Evolutionary conservation across 2,113 vertebrate genomes (phyloP).

Genomic region (Dendropsophus ebraccatus): DNA sequence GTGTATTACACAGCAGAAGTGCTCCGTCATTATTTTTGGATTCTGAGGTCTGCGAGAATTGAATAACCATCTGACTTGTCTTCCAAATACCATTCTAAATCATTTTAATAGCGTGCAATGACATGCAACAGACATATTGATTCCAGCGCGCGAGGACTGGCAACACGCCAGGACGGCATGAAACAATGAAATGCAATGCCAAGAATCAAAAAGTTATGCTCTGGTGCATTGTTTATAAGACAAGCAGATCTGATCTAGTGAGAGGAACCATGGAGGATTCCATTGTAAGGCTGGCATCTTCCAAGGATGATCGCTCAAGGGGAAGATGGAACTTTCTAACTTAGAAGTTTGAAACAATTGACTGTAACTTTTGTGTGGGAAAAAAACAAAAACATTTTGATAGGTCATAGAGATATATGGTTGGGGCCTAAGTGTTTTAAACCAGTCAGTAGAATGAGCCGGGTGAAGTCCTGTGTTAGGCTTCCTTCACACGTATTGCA

Average conservation of each 20-base stretch:
- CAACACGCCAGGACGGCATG: neutral
- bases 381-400: no score
- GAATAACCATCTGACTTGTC: slow-evolving; percentile 25
- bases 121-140: slow-evolving; percentile 40
- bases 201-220: neutral
- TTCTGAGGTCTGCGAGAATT: slow-evolving; percentile 9
- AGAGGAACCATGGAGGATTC: neutral
- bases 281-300: neutral
- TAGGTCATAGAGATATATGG: no score
- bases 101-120: slow-evolving; percentile 39
- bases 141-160: slow-evolving; percentile 3
- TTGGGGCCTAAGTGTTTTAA: no score
- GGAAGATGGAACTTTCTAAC: neutral
- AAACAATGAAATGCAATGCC: neutral
- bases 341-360: no score
- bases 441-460: no score
- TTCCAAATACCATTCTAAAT: slow-evolving; percentile 34
- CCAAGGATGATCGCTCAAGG: neutral
- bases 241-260: neutral
- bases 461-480: no score
- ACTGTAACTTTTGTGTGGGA: no score
- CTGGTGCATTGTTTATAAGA: neutral
- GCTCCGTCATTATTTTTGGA: slow-evolving; percentile 17
- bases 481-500: no score
- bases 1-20: neutral